Base-by-base conservation (phyloP, 2,113 vertebrate species). In the Sinocyclocheilus grahami region DNA sequence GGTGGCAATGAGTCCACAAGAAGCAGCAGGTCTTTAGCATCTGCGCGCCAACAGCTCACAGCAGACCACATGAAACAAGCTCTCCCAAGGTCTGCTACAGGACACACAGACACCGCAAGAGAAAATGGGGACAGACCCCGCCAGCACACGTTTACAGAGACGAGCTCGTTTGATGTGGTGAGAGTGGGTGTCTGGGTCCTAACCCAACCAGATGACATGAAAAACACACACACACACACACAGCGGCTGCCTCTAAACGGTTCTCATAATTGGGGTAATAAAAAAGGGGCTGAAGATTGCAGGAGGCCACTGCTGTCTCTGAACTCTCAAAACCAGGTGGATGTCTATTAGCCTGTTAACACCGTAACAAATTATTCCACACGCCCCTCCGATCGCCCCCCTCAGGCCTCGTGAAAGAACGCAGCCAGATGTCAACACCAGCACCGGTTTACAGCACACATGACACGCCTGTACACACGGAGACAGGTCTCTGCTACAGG, bases 31-130 rank as follows among this genome's bases (percentile, higher is more conserved):
- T 93, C 93, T 91, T 83, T 88, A 71, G 46, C 85, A 83, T 91
- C 90, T 92, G 93, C 84, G 85, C 90, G 90, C 91, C 90, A 91
- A 90, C 88, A 77, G 86, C 85, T 85, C 92, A 90, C 89, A 88
- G 93, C 90, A 93, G 92, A 94, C 94, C 94, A 95, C 94, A 95
- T 95, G 92, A 95, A 95, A 95, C 93, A 90, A 94, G 88, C 91
- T 90, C 83, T 12, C 46, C 86, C 90, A 90, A 88, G 88, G 86
- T 82, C 79, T 67, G 86, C 39, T 22, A 39, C 20, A 33, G 80
- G 74, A 86, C 84, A 69, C 27, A 86, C 24, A 53, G 27, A 58
- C 76, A 42, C 27, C 42, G 7, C 12, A 30, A 78, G 22, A 67
- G 63, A 24, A 42, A 53, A 71, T 14, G 58, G 71, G 62, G 69